Percentiles rank a stretch among this genome's conserved stretches.
Conservation (phyloP, 2,888 invertebrate species). For the Coremacera marginata region DNA sequence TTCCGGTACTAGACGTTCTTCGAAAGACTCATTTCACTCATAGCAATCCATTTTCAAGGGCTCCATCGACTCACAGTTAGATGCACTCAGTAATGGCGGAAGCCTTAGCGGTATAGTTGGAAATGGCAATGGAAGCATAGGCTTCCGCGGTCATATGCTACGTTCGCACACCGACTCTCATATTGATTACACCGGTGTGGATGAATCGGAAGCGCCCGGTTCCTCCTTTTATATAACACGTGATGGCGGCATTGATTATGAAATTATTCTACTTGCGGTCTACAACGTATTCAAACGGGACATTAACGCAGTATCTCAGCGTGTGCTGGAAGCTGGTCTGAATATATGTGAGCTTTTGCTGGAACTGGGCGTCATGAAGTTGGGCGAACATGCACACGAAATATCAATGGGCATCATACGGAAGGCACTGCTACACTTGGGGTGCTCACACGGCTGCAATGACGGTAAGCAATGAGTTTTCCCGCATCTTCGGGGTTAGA, state of each 20-base stretch:
- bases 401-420: slow-evolving; percentile 68
- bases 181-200: slow-evolving; percentile 88
- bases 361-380: slow-evolving; percentile 86
- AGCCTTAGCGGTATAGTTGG: slow-evolving; percentile 55
- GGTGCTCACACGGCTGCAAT: slow-evolving; percentile 94
- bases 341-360: slow-evolving; percentile 92
- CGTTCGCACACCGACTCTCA: slow-evolving; percentile 94
- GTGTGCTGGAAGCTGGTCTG: slow-evolving; percentile 93
- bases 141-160: slow-evolving; percentile 74
- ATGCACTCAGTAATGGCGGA: slow-evolving; percentile 70
- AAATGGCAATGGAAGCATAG: slow-evolving; percentile 56
- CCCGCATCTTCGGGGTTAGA: too few relatives aligned
- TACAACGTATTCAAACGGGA: slow-evolving; percentile 90
- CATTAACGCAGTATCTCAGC: slow-evolving; percentile 83
- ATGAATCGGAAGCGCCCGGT: slow-evolving; percentile 89
- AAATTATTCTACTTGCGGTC: slow-evolving; percentile 86
- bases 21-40: not conserved
- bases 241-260: slow-evolving; percentile 93
- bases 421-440: slow-evolving; percentile 81
- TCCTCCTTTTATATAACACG: slow-evolving; percentile 92
- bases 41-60: slow-evolving; percentile 72
- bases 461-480: slow-evolving; percentile 73
- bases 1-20: not conserved
- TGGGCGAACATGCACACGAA: slow-evolving; percentile 69
- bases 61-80: slow-evolving; percentile 87